These are phyloP conservation scores for Colaptes auratus DNA, from an alignment of 2,113 vertebrate species.

Conservation along the genomic window DNA sequence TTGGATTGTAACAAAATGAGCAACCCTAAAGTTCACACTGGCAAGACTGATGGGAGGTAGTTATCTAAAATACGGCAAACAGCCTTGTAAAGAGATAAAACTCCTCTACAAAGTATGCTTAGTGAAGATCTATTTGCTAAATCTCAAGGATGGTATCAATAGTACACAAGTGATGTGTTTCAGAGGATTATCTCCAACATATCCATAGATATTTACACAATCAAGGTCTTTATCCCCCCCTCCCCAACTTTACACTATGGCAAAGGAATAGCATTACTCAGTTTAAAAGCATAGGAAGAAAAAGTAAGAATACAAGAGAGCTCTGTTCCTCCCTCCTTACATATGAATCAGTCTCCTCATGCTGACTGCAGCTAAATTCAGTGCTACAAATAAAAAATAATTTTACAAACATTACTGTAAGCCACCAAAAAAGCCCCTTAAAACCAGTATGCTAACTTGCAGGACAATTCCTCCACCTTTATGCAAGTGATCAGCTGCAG, in stretches of 20 bases:
- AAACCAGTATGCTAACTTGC: background rate
- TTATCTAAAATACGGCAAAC: background rate
- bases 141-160: background rate
- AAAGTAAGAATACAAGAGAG: background rate
- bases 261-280: background rate
- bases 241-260: background rate
- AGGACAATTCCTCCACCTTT: background rate
- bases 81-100: background rate
- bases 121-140: background rate
- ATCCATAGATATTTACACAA: background rate
- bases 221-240: background rate
- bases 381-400: background rate
- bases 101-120: background rate
- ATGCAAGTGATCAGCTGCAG: rapidly evolving
- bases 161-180: background rate
- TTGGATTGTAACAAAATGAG: background rate
- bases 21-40: background rate
- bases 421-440: background rate
- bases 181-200: background rate
- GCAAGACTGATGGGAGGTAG: background rate
- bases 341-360: background rate
- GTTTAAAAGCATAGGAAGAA: background rate
- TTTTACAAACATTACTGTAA: background rate
- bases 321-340: background rate
- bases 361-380: background rate